These are phyloP conservation scores for Tipula vernalis DNA, from an alignment of 2,888 invertebrate genomes.

Conservation along the genomic window DNA sequence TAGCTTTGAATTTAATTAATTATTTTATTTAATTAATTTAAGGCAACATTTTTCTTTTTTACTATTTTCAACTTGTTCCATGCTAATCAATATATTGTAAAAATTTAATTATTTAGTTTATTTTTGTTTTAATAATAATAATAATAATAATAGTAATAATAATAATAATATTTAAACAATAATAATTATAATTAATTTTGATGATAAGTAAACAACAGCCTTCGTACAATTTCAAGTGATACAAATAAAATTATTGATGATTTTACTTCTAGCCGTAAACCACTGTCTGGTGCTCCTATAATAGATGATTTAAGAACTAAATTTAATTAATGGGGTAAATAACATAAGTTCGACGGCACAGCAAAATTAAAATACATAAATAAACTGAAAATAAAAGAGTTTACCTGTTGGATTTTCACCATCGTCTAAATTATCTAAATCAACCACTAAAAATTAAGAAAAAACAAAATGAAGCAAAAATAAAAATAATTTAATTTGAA, in stretches of 20 bases:
- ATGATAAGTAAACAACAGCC: neutral
- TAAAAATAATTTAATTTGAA: neutral
- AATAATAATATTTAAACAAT: neutral
- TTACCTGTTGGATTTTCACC: neutral
- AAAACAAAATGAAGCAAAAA: neutral
- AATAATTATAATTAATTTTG: neutral
- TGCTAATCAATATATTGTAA: neutral
- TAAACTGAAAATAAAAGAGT: neutral
- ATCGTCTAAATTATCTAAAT: neutral
- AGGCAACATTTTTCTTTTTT: neutral
- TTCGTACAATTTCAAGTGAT: neutral
- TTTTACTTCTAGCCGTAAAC: neutral
- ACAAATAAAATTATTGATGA: neutral
- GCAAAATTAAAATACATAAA: neutral
- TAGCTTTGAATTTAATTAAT: conserved; percentile 4
- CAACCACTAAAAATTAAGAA: neutral
- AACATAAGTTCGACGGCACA: neutral
- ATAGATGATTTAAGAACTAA: neutral
- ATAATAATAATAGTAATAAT: neutral
- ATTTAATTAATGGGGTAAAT: neutral
- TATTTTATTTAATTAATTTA: neutral
- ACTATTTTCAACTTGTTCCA: neutral
- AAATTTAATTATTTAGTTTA: neutral
- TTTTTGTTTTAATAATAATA: neutral
- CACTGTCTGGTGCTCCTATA: neutral